phyloP scores from a whole-genome alignment of 2,888 invertebrate genomes.

The Lithophane socia region DNA sequence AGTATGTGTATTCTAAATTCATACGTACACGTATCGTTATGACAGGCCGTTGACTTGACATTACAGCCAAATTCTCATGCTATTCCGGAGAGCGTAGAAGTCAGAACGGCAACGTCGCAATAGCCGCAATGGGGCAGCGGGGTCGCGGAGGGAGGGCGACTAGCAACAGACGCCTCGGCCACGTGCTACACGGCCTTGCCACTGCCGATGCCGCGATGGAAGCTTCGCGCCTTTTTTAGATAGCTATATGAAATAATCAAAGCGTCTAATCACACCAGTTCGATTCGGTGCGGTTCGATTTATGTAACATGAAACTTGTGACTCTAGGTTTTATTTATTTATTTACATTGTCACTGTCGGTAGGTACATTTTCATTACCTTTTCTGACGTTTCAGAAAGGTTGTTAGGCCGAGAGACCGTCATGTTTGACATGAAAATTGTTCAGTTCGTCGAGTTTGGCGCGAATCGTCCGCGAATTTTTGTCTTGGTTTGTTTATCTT shows the following conservation, averaged over 20 bases:
- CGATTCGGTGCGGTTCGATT: conserved; percentile 11
- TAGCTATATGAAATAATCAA: conserved; percentile 71
- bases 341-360: conserved; percentile 26
- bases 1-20: conserved; percentile 48
- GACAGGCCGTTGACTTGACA: conserved; percentile 74
- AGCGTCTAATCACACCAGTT: conserved; percentile 51
- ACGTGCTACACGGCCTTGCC: conserved; percentile 89
- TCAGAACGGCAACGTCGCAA: conserved; percentile 86
- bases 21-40: conserved; percentile 60
- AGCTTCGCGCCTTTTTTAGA: conserved; percentile 88
- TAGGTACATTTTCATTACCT: background rate
- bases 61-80: conserved; percentile 79
- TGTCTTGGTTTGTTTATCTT: conserved; percentile 57
- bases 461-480: conserved; percentile 27
- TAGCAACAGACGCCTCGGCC: conserved; percentile 88
- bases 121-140: conserved; percentile 64
- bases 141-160: conserved; percentile 69
- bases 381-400: conserved; percentile 10
- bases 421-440: conserved; percentile 26
- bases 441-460: conserved; percentile 14
- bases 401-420: background rate
- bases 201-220: conserved; percentile 79
- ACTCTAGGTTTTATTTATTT: conserved; percentile 36
- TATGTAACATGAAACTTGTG: conserved; percentile 46
- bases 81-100: conserved; percentile 72